A percentile compares a stretch with the other conserved stretches of the same genome.
These are phyloP conservation scores for Bugulina stolonifera DNA, from an alignment of 2,888 invertebrate species.

Conservation along the genomic window DNA sequence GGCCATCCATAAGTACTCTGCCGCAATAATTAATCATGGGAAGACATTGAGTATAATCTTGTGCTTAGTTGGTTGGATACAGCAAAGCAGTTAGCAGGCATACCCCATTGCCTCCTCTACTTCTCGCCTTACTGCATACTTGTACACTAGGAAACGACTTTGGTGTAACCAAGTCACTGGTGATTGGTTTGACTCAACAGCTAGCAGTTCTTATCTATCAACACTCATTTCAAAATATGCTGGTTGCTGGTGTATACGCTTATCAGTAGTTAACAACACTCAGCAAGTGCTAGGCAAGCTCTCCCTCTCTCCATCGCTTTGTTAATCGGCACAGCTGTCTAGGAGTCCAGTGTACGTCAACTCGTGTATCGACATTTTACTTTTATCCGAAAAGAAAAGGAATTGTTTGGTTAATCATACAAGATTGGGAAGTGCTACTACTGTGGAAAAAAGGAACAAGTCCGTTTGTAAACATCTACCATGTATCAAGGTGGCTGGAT, in stretches of 20 bases:
- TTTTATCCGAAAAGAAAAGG: too few species aligned
- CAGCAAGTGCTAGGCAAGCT: not conserved
- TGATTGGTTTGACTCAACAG: not conserved
- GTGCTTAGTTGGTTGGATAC: not conserved
- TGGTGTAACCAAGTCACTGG: not conserved
- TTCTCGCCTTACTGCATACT: not conserved
- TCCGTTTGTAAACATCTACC: not conserved
- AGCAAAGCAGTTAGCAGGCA: too few species aligned
- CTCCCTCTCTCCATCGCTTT: not conserved
- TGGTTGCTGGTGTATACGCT: not conserved
- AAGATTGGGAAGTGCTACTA: too few species aligned
- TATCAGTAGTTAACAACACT: not conserved
- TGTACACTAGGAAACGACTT: not conserved
- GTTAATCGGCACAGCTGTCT: not conserved
- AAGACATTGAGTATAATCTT: not conserved
- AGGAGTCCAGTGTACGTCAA: not conserved
- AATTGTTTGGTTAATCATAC: too few species aligned
- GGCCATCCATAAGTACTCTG: not conserved
- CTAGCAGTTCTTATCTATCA: not conserved
- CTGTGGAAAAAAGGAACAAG: too few species aligned
- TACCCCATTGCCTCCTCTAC: not conserved
- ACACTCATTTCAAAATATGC: not conserved
- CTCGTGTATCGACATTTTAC: too few species aligned
- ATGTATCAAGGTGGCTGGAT: slow-evolving; percentile 22
- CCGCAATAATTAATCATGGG: not conserved